Evolutionary conservation across 1,140 invertebrate genomes (phyloP).

Genomic region (Olivierus martensii): DNA sequence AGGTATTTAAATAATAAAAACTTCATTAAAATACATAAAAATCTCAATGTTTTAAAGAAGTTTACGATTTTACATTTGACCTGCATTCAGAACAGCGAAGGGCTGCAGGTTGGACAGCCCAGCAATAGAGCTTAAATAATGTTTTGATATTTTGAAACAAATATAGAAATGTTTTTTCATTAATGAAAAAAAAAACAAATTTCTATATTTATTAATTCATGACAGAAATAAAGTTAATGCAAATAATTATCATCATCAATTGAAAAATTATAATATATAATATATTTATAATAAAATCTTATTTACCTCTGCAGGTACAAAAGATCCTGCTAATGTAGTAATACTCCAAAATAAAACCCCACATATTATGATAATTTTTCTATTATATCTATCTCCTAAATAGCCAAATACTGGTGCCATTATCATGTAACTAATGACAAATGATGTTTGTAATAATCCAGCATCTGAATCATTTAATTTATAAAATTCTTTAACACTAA

Average conservation of each 20-base stretch:
- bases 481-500: conserved; percentile 59
- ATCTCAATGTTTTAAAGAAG: too few relatives aligned
- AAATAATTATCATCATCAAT: background rate
- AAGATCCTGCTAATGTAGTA: conserved; percentile 82
- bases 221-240: too few relatives aligned
- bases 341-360: conserved; percentile 87
- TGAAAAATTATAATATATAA: background rate
- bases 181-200: too few relatives aligned
- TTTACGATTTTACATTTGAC: too few relatives aligned
- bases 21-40: too few relatives aligned
- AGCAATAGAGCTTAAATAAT: too few relatives aligned
- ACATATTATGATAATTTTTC: conserved; percentile 73
- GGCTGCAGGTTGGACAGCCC: too few relatives aligned
- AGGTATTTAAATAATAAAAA: too few relatives aligned
- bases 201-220: too few relatives aligned
- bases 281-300: background rate
- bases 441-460: conserved; percentile 88
- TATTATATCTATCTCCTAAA: conserved; percentile 86
- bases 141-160: too few relatives aligned
- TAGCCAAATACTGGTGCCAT: conserved; percentile 96
- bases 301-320: conserved; percentile 42
- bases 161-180: too few relatives aligned
- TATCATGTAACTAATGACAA: conserved; percentile 93
- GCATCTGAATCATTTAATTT: conserved; percentile 52
- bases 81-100: too few relatives aligned